Base-by-base conservation (phyloP, 2,797 vertebrate species). In the Diceros bicornis region DNA sequence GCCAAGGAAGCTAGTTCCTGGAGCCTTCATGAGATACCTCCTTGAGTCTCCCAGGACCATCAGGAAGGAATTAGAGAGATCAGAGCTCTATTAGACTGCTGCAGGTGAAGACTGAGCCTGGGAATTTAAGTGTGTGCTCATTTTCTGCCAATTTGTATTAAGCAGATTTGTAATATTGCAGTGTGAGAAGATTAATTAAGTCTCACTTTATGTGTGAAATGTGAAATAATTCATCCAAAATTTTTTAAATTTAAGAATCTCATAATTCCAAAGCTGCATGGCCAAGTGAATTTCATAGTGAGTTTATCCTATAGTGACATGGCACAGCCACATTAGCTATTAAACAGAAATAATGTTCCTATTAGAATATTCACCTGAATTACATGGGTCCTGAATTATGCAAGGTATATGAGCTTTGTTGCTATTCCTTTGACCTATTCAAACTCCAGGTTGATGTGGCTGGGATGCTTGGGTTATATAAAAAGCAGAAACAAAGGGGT, bases 241-340 rank as follows among this genome's bases (percentile, higher is more conserved):
- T 62, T 94, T 95, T 83, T 59, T 37, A 52, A 94, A 91, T 78
- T 94, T 41, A 68, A 82, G 61, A 92, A 91, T 68, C 21, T 79
- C 71, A 18, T 75, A 44, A 91, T 89, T 82, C 14, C 72, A 81
- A 79, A 93, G 75, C 27, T 92, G 25, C 37, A 41, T 66, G 32
- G 69, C 85, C 72, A 97, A 94, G 91, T 72, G 55, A 97, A 90
- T 84, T 96, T 88, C 79, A 75, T 79, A 37, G n/a, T 32, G 64
- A 84, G 41, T 88, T 84, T 57, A 90, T 59, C 29, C 20, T 84
- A 21, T 77, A 87, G 64, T 41, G 69, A 82, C 29, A n/a, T 34
- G 44, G 29, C 75, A 94, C 21, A 62, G 23, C n/a, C n/a, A 41
- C 14, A 7, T 52, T 47, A 85, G 71, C 68, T 79, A 72, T 93